These are phyloP conservation scores for Aythya baeri DNA, from an alignment of 2,113 vertebrate genomes.

Conservation along the genomic window DNA sequence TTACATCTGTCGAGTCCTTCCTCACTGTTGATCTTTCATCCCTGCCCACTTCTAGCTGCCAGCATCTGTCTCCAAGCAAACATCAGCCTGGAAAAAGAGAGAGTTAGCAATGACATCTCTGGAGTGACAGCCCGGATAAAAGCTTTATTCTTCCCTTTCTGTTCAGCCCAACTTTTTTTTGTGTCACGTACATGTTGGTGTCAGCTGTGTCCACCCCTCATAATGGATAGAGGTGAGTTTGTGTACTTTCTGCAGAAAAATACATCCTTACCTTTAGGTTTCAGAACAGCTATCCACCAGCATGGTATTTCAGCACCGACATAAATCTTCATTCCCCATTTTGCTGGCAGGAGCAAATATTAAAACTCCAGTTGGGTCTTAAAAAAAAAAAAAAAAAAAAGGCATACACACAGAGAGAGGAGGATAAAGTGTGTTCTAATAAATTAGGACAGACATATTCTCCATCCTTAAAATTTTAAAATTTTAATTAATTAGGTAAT, in stretches of 20 bases:
- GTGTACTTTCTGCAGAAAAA: neutral
- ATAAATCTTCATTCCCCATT: neutral
- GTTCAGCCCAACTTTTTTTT: neutral
- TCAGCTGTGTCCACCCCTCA: neutral
- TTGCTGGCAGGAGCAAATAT: neutral
- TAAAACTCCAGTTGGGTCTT: neutral
- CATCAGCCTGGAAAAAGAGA: neutral
- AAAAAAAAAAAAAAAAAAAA: neutral
- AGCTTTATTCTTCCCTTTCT: neutral
- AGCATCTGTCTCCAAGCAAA: neutral
- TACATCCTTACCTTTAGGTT: neutral
- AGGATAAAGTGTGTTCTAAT: neutral
- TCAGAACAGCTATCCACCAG: neutral
- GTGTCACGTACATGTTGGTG: neutral
- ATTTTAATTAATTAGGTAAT: neutral
- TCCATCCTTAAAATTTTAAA: neutral
- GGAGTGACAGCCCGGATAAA: neutral
- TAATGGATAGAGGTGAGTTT: neutral
- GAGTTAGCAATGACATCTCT: neutral
- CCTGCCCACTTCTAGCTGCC: neutral
- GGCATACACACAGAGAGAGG: neutral
- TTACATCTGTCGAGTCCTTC: neutral
- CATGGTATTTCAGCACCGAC: neutral
- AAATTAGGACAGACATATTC: neutral
- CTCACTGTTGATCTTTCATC: slow-evolving; percentile 18